Evolutionary conservation across 2,797 vertebrate genomes (phyloP), one percentile per base, ranked within the genome.

Genomic region (Menidia menidia): DNA sequence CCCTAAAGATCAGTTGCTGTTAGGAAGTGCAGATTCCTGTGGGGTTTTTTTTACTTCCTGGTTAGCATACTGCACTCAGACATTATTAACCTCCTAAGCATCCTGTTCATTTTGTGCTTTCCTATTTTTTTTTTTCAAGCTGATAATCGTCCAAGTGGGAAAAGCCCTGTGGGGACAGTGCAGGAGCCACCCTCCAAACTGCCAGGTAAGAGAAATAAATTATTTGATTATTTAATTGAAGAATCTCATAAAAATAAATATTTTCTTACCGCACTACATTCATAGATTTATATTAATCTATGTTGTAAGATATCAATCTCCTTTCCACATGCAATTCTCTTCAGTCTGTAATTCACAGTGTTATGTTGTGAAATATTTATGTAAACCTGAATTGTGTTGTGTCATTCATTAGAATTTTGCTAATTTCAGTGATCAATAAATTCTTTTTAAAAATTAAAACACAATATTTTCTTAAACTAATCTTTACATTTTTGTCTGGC

Each of bases 121-220:
- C 13, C 43, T 60, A 80, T 77, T 25, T 72, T 86, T 12, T 41
- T 56, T 79, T 81, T 68, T 88, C 4, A 80, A 99, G 98, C 98
- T 64, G 98, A 99, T 31, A 91, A 96, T 87, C 96, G 97, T 32
- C 97, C 97, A 53, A 98, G 96, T 15, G 97, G 96, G 39, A 95
- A 94, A 54, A 96, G 76, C 64, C 88, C 96, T 0, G 91, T 95
- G 43, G 96, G 95, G 71, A 95, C 96, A 0, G 96, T 94, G 9
- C 94, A 96, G 75, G 97, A 98, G 68, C 96, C 95, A 0, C 96
- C 96, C 0, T 92, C 95, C 60, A 98, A 95, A 80, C 77, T 94
- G 73, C 95, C 96, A 78, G 96, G 98, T 99, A 93, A 71, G 50
- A 58, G 33, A 44, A 1, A 0, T 19, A 4, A 4, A 39, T 57